Evolutionary conservation across 2,888 invertebrate species (phyloP), one percentile per base, ranked within the genome.

Genomic region (Trimorus sp.): DNA sequence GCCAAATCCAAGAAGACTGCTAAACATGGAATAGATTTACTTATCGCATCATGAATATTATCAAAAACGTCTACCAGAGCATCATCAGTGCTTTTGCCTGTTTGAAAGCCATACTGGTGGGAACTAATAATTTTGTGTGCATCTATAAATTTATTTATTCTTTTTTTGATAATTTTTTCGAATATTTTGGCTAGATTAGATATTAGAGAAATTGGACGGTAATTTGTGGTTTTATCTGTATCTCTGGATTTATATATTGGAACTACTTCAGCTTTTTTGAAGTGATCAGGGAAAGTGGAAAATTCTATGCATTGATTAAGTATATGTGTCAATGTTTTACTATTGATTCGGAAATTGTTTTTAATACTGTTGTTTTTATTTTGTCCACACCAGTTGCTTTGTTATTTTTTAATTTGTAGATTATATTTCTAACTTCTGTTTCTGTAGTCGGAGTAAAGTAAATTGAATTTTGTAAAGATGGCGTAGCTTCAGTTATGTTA

Each of bases 211-310:
- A 26, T 26, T 26, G 26, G 26, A 4, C 26, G 26, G 26, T 26
- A 26, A 6, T 53, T 53, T 15, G 38, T 14, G n/a, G 37, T n/a
- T 51, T 51, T 51, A 15, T 16, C 53, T 16, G 7, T 11, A 26
- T 68, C 36, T 7, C 66, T 54, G 6, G 54, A 6, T 54, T 68
- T 54, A 53, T 16, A 68, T 12, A 68, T 54, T 0, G 66, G 66
- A 1, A 68, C 14, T 12, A 68, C 14, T n/a, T 68, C 54, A 0
- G 66, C 54, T 42, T 56, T 54, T 42, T 68, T 68, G 0, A 68
- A 54, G 26, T 54, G 36, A 16, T 66, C 40, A 0, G 66, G 66
- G 40, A 66, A 66, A 12, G 40, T 42, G 3, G 14, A 40, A 1
- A 8, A 1, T 53, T 54, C 49, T 5, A 66, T 40, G 16, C 54